Conservation (phyloP, 1,140 invertebrate genomes). For the Drosophila nigromelanica region DNA sequence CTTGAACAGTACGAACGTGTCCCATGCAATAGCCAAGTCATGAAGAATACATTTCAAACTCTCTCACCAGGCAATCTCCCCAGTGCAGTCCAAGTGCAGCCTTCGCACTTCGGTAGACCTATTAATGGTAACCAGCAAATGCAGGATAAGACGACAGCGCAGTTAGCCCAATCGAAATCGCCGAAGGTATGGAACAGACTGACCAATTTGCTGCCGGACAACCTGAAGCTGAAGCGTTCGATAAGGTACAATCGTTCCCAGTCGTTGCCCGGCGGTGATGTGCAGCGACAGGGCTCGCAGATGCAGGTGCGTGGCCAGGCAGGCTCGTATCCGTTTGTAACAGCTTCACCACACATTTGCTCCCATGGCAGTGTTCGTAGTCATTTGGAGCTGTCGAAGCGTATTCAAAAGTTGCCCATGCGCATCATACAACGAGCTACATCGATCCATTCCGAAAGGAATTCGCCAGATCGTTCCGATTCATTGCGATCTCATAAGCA, state of each 20-base stretch:
- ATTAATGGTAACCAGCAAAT: neutral
- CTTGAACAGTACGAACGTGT: conserved; percentile 12
- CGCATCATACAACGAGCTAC: conserved; percentile 52
- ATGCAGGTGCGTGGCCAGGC: conserved; percentile 62
- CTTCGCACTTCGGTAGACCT: no score
- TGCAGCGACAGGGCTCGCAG: conserved; percentile 76
- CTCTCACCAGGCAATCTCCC: neutral
- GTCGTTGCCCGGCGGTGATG: conserved; percentile 89
- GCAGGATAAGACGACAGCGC: neutral
- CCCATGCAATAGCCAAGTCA: neutral
- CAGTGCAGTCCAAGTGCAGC: no score
- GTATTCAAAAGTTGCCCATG: conserved; percentile 62
- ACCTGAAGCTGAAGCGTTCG: conserved; percentile 86
- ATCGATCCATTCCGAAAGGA: conserved; percentile 3
- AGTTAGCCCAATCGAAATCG: conserved; percentile 55
- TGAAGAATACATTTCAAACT: neutral
- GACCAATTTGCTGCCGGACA: conserved; percentile 90
- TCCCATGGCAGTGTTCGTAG: conserved; percentile 18
- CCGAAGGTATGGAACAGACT: conserved; percentile 83
- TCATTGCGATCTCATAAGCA: conserved; percentile 5
- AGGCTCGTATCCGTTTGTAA: conserved; percentile 59
- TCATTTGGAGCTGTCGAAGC: conserved; percentile 60
- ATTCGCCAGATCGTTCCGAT: conserved; percentile 35
- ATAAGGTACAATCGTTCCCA: conserved; percentile 91
- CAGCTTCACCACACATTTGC: conserved; percentile 18